Evolutionary conservation across 23 tunicate genomes (phyloP).

Genomic region (Styela clava): DNA sequence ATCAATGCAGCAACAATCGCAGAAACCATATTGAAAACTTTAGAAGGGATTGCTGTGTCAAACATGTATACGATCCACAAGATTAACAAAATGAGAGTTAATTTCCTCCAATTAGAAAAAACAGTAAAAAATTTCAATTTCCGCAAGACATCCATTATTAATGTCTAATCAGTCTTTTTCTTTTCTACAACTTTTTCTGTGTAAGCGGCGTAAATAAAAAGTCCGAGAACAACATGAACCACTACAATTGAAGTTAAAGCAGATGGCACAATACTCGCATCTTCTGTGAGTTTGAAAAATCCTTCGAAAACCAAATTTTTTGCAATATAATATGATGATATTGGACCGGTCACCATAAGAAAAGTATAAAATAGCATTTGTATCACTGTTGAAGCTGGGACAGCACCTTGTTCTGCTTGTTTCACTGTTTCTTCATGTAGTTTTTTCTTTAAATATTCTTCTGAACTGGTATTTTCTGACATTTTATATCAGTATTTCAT

Average conservation of each 20-base stretch:
- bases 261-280: constrained; percentile 71
- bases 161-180: constrained; percentile 58
- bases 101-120: too few species aligned
- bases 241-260: constrained; percentile 75
- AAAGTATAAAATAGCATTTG: constrained; percentile 62
- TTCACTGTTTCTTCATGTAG: not conserved
- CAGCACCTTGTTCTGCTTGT: not conserved
- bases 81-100: too few species aligned
- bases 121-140: too few species aligned
- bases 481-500: too few species aligned
- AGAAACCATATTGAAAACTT: not conserved
- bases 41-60: not conserved
- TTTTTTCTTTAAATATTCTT: not conserved
- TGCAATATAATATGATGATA: constrained; percentile 70
- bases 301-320: constrained; percentile 54
- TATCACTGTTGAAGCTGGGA: not conserved
- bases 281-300: constrained; percentile 21
- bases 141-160: too few species aligned
- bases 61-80: not conserved
- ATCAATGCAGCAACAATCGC: not conserved
- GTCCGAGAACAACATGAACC: constrained; percentile 70
- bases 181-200: constrained; percentile 70
- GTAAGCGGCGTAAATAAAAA: constrained; percentile 80
- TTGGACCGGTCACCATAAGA: constrained; percentile 74
- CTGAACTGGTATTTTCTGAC: not conserved